Evolutionary conservation across 2,888 invertebrate species (phyloP), one percentile per base, ranked within the genome.

Genomic region (Pyrrhia umbra): DNA sequence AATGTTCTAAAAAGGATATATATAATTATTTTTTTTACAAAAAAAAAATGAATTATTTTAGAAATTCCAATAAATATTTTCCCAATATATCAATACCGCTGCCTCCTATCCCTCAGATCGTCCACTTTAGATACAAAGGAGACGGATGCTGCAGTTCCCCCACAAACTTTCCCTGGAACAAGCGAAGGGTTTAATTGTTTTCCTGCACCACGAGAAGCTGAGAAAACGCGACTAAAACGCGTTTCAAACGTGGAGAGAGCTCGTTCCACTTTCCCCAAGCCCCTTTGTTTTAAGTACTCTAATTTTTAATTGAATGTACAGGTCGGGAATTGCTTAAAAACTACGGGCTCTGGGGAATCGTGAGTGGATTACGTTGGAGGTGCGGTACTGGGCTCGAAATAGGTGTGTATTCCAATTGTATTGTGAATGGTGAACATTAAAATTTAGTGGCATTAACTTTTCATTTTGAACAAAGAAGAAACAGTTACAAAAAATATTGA

Each of bases 101-200:
- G 30, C 6, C 71, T 82, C 80, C 64, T 75, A 21, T 84, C 64
- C 51, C 81, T 76, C 79, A 68, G 64, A 49, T 76, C 81, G 34
- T 72, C 67, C 74, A 82, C 82, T 88, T 77, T 72, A 84, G 80
- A 76, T 85, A 90, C 89, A 92, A 92, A 92, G 86, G 88, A 85
- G 87, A 85, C 88, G 89, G 88, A 91, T 88, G 89, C 88, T 86
- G 81, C 81, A 80, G 83, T 80, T 75, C 85, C 85, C 85, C 85
- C 85, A 77, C 89, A 90, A 93, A 92, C 89, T 92, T 90, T 85
- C 82, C 84, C 84, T 80, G 83, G 85, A 88, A 87, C 90, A 86
- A 91, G 89, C 88, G 87, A 89, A 93, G 90, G 89, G 90, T 89
- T 91, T 94, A 95, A 95, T 95, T 94, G 94, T 95, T 92, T 90